Percentiles rank a stretch among this genome's conserved stretches.
Evolutionary conservation across 1,140 invertebrate species (phyloP).

Genomic region (Nephotettix cincticeps): DNA sequence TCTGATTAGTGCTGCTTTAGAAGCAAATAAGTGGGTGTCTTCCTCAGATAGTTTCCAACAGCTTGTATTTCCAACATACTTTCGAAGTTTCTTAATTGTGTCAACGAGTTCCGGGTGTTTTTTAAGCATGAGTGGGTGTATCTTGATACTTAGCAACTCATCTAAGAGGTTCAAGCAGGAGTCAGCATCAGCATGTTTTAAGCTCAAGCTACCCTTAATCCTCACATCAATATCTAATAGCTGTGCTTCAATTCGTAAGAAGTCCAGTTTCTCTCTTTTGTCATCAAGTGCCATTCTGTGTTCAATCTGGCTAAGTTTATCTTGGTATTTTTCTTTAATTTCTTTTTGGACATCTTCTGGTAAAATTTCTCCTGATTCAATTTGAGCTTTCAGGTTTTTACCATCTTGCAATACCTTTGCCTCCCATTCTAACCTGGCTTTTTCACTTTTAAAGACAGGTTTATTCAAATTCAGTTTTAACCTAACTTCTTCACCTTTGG

Average conservation of each 20-base stretch:
- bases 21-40: conserved; percentile 52
- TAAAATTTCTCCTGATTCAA: conserved; percentile 61
- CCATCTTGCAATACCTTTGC: conserved; percentile 57
- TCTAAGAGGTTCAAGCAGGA: conserved; percentile 60
- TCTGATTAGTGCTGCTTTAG: conserved; percentile 64
- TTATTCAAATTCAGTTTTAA: conserved; percentile 46
- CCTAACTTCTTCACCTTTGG: conserved; percentile 26
- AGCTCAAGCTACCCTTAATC: conserved; percentile 65
- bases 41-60: conserved; percentile 64
- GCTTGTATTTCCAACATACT: conserved; percentile 64
- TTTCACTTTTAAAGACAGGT: conserved; percentile 51
- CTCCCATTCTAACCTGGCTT: conserved; percentile 59
- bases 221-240: conserved; percentile 70
- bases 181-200: conserved; percentile 65
- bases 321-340: conserved; percentile 33
- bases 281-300: conserved; percentile 38
- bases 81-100: conserved; percentile 61
- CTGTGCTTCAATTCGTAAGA: conserved; percentile 59
- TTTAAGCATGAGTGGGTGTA: conserved; percentile 77
- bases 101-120: conserved; percentile 82
- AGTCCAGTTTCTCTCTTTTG: conserved; percentile 27
- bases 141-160: conserved; percentile 60
- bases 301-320: conserved; percentile 42
- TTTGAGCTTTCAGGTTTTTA: conserved; percentile 55
- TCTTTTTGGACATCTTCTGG: conserved; percentile 56